Base-by-base conservation (phyloP, 2,797 vertebrate species). In the Pangasius djambal region DNA sequence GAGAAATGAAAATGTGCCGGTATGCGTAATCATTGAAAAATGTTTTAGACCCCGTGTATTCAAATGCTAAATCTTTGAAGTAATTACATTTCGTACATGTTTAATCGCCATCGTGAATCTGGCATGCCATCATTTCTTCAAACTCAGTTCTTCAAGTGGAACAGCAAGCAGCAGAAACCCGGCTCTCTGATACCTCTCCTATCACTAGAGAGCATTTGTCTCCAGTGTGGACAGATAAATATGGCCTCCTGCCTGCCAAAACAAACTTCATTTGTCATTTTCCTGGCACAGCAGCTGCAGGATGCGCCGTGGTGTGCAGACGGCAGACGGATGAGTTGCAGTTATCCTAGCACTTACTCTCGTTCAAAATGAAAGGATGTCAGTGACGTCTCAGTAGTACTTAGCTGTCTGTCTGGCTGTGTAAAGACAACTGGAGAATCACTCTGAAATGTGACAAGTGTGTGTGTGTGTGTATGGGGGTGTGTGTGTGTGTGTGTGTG, bases 251-350 rank as follows among this genome's bases (percentile, higher is more conserved):
- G 2, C 34, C 52, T 67, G 78, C 72, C 91, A 92, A 93, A 93
- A 93, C 87, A 91, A 88, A 88, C 91, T 92, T 86, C 89, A 89
- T 91, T 87, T 90, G 83, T 72, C 86, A 88, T 92, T 90, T 91
- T 91, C 90, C 87, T 92, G 86, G 91, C 90, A 86, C 84, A 63
- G 37, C 65, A 89, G 74, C 88, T 86, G 88, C 84, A 72, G 75
- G 70, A 78, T 77, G 55, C 52, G 12, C 87, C 37, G 48, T 83
- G 87, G 65, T 82, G 81, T 65, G 72, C 34, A 52, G 48, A 77
- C 44, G 63, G 82, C 70, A 86, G 88, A 89, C 52, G 22, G 50
- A 89, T 88, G 75, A 89, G 87, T 63, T 34, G 9, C 87, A 86
- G 74, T 85, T 88, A 79, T 61, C 69, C 57, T 85, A 85, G 59